Conservation (phyloP, 2,797 vertebrate genomes). For the Anguilla obscura region DNA sequence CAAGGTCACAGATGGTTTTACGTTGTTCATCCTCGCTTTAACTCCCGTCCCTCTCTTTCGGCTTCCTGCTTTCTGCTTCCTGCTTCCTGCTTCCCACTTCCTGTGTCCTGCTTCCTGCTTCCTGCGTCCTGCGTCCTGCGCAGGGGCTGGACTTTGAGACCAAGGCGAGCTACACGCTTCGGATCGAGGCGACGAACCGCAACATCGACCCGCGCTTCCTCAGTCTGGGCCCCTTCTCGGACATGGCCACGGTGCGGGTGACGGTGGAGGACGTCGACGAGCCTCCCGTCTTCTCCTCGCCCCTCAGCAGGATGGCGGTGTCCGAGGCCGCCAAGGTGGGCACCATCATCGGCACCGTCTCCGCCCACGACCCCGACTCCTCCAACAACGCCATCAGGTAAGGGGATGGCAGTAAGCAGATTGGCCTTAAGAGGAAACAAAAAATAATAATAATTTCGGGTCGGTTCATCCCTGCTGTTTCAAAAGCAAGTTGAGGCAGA, state of each 20-base stretch:
- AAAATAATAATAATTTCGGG: conserved; percentile 1
- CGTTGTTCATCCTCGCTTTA: background rate
- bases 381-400: conserved; percentile 84
- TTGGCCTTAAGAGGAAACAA: too few species aligned
- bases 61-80: too few species aligned
- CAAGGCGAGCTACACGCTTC: conserved; percentile 79
- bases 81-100: too few species aligned
- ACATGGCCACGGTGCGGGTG: conserved; percentile 80
- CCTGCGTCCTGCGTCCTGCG: background rate
- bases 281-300: conserved; percentile 76
- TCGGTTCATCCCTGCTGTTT: conserved; percentile 32
- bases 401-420: conserved; percentile 4
- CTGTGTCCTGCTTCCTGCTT: too few species aligned
- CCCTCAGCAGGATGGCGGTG: conserved; percentile 77
- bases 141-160: conserved; percentile 87
- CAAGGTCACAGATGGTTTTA: background rate
- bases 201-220: conserved; percentile 79
- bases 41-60: too few species aligned
- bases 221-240: conserved; percentile 79
- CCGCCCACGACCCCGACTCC: conserved; percentile 81
- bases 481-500: background rate
- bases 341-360: conserved; percentile 80
- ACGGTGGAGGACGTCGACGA: conserved; percentile 85
- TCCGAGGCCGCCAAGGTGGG: conserved; percentile 83
- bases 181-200: conserved; percentile 82